These are phyloP conservation scores for Periphyllus acericola DNA, from an alignment of 2,888 invertebrate genomes.

Conservation along the genomic window DNA sequence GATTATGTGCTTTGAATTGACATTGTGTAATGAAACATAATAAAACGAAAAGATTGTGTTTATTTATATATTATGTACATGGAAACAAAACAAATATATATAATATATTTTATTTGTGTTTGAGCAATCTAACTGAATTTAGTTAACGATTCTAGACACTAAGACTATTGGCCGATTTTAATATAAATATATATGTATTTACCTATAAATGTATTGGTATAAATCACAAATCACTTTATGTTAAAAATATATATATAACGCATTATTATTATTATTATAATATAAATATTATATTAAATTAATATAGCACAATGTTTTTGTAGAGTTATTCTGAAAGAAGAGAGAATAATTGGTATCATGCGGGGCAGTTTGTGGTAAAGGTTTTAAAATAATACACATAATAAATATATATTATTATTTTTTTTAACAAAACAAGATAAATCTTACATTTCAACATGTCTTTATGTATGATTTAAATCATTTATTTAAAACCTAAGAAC, in stretches of 20 bases:
- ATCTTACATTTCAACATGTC: conserved; percentile 4
- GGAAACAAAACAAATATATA: conserved; percentile 1
- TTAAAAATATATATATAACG: neutral
- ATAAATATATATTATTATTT: neutral
- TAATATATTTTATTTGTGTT: conserved; percentile 28
- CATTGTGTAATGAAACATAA: conserved; percentile 35
- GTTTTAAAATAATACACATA: neutral
- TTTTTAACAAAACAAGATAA: neutral
- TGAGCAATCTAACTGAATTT: conserved; percentile 47
- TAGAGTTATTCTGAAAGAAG: conserved; percentile 15
- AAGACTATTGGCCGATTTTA: neutral
- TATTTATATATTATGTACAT: conserved; percentile 4
- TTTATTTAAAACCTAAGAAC: neutral
- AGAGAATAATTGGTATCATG: conserved; percentile 13
- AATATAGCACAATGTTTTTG: conserved; percentile 36
- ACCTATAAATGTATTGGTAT: neutral
- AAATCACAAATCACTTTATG: conserved; percentile 39
- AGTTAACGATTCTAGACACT: conserved; percentile 18
- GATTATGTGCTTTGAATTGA: conserved; percentile 46
- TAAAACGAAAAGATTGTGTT: neutral
- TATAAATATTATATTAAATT: conserved; percentile 34
- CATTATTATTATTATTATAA: conserved; percentile 20
- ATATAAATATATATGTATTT: conserved; percentile 2
- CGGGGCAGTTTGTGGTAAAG: neutral
- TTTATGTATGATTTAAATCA: no score